Base-by-base conservation (phyloP, 2,113 vertebrate species). In the Scortum barcoo region DNA sequence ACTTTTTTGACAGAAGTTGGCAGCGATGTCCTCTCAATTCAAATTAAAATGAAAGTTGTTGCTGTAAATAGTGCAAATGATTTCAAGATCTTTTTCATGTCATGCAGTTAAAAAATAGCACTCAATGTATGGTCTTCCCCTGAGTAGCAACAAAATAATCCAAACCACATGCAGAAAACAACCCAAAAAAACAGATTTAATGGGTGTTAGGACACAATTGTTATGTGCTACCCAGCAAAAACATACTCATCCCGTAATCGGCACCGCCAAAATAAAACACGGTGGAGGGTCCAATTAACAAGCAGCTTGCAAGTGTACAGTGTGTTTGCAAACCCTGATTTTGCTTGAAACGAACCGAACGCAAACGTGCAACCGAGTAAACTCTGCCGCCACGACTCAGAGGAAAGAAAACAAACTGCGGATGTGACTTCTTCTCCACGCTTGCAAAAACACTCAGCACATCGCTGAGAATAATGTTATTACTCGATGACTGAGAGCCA, bases 401-500 rank as follows among this genome's bases (percentile, higher is more conserved):
- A 30, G n/a, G 26, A 38, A 74, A 51, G 58, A 50, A 13, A 11
- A 50, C 26, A 61, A 61, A 50, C 44, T 33, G 54, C 38, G n/a
- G 48, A 28, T 66, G 50, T 46, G n/a, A 48, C 26, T 20, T 12
- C 38, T 53, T 16, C 17, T 50, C 6, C 17, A 19, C 36, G 1
- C 14, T 36, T 50, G 26, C 26, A 60, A 28, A 78, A 78, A 40
- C 1, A 22, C 20, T 44, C 2, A 57, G 38, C 22, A 22, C 26
- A 46, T n/a, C n/a, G 22, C 19, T 1, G 33, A 42, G 22, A 54
- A 3, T 26, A 26, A 17, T 16, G 24, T 48, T 38, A 5, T 62
- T 36, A 63, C 42, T 33, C 65, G 17, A 70, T 65, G 12, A 83
- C 7, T 73, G 28, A 80, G 40, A 81, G 42, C 26, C 53, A 51